Evolutionary conservation across 1,140 invertebrate species (phyloP).

Genomic region (Leptonema lineaticorne): DNA sequence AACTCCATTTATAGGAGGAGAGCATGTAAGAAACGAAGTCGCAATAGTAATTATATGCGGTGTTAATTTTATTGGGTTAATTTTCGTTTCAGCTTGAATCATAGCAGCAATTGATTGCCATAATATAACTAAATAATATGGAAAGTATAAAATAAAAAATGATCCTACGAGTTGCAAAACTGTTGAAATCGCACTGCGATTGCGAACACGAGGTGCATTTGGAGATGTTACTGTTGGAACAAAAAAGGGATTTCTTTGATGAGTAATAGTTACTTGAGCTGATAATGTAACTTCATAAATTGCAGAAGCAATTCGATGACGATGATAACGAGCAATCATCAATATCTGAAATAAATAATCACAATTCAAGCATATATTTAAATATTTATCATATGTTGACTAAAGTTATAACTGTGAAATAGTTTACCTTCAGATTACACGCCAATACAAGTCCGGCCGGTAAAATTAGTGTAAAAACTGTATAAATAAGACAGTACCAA

Average conservation of each 20-base stretch:
- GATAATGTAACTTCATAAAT: slow-evolving; percentile 82
- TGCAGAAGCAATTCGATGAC: slow-evolving; percentile 79
- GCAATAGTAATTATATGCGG: slow-evolving; percentile 62
- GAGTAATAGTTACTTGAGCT: slow-evolving; percentile 80
- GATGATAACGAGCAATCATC: slow-evolving; percentile 77
- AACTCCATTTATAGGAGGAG: slow-evolving; percentile 71
- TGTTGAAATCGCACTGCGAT: slow-evolving; percentile 67
- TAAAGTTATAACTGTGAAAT: neutral
- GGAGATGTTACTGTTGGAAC: slow-evolving; percentile 61
- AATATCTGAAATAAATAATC: slow-evolving; percentile 60
- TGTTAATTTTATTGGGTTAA: slow-evolving; percentile 41
- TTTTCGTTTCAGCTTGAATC: slow-evolving; percentile 34
- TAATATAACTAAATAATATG: slow-evolving; percentile 70
- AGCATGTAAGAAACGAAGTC: slow-evolving; percentile 64
- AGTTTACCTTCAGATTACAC: slow-evolving; percentile 66
- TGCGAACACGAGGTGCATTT: slow-evolving; percentile 58
- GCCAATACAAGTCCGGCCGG: slow-evolving; percentile 68
- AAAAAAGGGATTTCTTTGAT: slow-evolving; percentile 75
- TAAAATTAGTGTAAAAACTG: slow-evolving; percentile 63
- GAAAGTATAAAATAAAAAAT: slow-evolving; percentile 69
- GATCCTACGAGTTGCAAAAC: slow-evolving; percentile 72
- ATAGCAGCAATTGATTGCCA: slow-evolving; percentile 62
- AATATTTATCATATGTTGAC: neutral
- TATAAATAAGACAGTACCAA: slow-evolving; percentile 66
- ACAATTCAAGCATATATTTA: neutral